phyloP scores from a whole-genome alignment of 1,140 invertebrate species.

The Penaeus vannamei region DNA sequence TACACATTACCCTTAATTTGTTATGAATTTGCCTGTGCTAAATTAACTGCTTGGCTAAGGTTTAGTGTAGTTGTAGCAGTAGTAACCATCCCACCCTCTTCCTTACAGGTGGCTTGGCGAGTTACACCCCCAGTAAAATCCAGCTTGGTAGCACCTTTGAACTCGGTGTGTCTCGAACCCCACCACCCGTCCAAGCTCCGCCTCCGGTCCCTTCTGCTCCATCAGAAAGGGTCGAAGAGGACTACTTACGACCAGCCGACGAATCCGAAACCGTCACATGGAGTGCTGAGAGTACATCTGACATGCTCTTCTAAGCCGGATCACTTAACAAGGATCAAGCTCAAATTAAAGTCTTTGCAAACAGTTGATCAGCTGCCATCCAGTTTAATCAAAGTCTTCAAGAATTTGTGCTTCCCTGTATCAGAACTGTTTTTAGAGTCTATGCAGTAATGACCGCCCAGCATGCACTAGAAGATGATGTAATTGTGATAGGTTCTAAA shows the following conservation, averaged over 20 bases:
- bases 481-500: slow-evolving; percentile 13
- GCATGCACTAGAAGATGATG: not conserved
- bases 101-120: slow-evolving; percentile 74
- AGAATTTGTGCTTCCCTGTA: slow-evolving; percentile 41
- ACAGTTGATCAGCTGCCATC: not conserved
- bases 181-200: slow-evolving; percentile 67
- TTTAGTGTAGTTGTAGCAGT: slow-evolving; percentile 40
- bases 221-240: slow-evolving; percentile 69
- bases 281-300: slow-evolving; percentile 78
- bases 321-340: not conserved
- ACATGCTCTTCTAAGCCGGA: slow-evolving; percentile 77
- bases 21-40: slow-evolving; percentile 14
- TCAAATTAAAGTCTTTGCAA: slow-evolving; percentile 13
- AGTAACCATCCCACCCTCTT: slow-evolving; percentile 40
- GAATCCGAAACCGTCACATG: slow-evolving; percentile 76
- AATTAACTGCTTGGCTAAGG: not conserved
- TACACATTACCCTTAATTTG: not conserved
- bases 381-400: slow-evolving; percentile 44
- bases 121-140: slow-evolving; percentile 78
- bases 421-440: slow-evolving; percentile 15
- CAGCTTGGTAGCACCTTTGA: slow-evolving; percentile 77
- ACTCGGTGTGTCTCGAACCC: slow-evolving; percentile 77
- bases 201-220: slow-evolving; percentile 61
- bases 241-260: slow-evolving; percentile 77
- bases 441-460: slow-evolving; percentile 45